Evolutionary conservation across 2,888 invertebrate species (phyloP), one percentile per base, ranked within the genome.

Genomic region (Yponomeuta cagnagella): DNA sequence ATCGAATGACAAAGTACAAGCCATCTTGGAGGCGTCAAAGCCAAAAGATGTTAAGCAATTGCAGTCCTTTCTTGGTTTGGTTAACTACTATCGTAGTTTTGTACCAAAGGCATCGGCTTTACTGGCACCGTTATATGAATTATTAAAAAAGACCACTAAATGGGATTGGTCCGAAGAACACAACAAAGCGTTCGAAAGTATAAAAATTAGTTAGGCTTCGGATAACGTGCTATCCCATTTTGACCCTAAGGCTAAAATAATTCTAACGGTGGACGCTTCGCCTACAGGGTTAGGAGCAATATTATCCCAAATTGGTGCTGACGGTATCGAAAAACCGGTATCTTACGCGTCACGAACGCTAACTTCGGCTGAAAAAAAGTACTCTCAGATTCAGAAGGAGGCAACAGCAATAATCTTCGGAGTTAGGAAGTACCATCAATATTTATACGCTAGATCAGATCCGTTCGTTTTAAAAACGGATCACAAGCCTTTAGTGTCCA

Each of bases 211-310:
- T 58, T n/a, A 2, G 10, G 58, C 58, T 15, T 58, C 58, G 10
- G 58, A 58, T 10, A 58, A 58, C 10, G 10, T 58, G 10, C n/a
- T 58, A 58, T 10, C 58, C n/a, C 58, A 58, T 58, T 65, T 65
- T 65, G 65, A 65, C 23, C 23, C 33, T 10, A 65, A 10, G 3
- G 65, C 65, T n/a, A 65, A 65, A 33, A 31, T 65, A n/a, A 65
- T 65, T n/a, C 23, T 73, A 23, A 71, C 73, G 0, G 71, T 70
- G 30, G 73, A 73, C 68, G 72, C 70, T n/a, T 48, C 65, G 0
- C 71, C 73, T 23, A 10, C 37, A 2, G 73, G 73, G 0, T 63
- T 73, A 2, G 73, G 70, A 12, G 72, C 69, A 2, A 64, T 73
- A 1, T 48, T 73, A 23, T 70, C 72, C 4, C 72, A 71, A 48